A percentile compares a stretch with the other conserved stretches of the same genome.
Conservation (phyloP, 53 echinoderm and acorn worm genomes). For the Patiria pectinifera region DNA sequence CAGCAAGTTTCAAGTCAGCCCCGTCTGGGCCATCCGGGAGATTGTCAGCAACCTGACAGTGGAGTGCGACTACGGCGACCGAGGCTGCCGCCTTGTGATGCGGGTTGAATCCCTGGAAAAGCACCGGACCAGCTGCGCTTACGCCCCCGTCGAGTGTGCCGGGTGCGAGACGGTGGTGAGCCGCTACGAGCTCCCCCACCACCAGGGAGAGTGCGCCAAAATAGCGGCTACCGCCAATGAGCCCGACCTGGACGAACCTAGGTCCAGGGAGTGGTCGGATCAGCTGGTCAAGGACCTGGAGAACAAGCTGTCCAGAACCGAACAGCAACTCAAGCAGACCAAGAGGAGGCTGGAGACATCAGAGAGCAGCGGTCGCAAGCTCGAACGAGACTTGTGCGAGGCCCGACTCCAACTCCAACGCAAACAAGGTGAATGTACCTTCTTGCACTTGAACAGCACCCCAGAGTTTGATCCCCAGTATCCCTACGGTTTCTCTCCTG, state of each 20-base stretch:
- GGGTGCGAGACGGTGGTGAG: slow-evolving; percentile 77
- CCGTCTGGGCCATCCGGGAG: slow-evolving; percentile 89
- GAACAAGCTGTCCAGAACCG: slow-evolving; percentile 66
- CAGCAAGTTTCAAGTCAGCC: slow-evolving; percentile 75
- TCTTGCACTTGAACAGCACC: slow-evolving; percentile 55
- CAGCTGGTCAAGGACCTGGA: slow-evolving; percentile 48
- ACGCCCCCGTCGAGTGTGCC: slow-evolving; percentile 79
- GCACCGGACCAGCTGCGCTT: slow-evolving; percentile 78
- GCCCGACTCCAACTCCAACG: slow-evolving; percentile 73
- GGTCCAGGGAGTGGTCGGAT: background rate
- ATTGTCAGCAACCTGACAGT: slow-evolving; percentile 77
- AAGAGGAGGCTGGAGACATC: slow-evolving; percentile 80
- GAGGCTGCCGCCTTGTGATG: slow-evolving; percentile 81
- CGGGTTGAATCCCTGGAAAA: slow-evolving; percentile 72
- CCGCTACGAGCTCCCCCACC: slow-evolving; percentile 73
- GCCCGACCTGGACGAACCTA: slow-evolving; percentile 14
- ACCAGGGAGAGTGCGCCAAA: slow-evolving; percentile 73
- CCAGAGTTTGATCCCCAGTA: slow-evolving; percentile 77
- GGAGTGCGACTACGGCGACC: slow-evolving; percentile 76
- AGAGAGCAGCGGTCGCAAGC: slow-evolving; percentile 73
- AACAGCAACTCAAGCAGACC: slow-evolving; percentile 81
- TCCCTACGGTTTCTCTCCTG: slow-evolving; percentile 77
- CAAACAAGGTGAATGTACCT: slow-evolving; percentile 71
- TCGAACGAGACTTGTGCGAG: slow-evolving; percentile 76
- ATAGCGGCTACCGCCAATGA: slow-evolving; percentile 54